phyloP scores from a whole-genome alignment of 1,140 invertebrate genomes.

The Nebria ingens region DNA sequence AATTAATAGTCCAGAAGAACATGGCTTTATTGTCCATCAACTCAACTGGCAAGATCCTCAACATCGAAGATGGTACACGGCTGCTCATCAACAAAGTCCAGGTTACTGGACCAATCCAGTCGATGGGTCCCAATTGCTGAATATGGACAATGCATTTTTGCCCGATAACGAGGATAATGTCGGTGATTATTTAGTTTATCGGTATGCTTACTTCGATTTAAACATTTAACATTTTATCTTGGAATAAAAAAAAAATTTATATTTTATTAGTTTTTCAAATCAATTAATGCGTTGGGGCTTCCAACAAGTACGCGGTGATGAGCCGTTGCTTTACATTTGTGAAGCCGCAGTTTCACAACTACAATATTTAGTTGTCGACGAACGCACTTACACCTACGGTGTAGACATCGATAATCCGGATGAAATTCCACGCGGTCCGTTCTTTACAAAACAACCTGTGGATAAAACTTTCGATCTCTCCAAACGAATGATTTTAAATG shows the following conservation, averaged over 20 bases:
- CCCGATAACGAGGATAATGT: slow-evolving; percentile 36
- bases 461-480: slow-evolving; percentile 74
- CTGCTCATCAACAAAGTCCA: slow-evolving; percentile 57
- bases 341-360: slow-evolving; percentile 62
- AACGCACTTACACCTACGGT: slow-evolving; percentile 77
- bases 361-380: slow-evolving; percentile 54
- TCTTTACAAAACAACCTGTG: slow-evolving; percentile 75
- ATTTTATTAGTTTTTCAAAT: slow-evolving; percentile 56
- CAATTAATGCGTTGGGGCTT: slow-evolving; percentile 72
- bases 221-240: slow-evolving; percentile 1
- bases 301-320: slow-evolving; percentile 63
- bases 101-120: slow-evolving; percentile 74
- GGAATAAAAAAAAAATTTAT: slow-evolving; percentile 22
- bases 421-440: slow-evolving; percentile 75
- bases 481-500: slow-evolving; percentile 55
- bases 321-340: slow-evolving; percentile 76
- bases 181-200: slow-evolving; percentile 48
- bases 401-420: slow-evolving; percentile 59
- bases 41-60: slow-evolving; percentile 73
- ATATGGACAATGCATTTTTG: slow-evolving; percentile 75
- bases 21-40: slow-evolving; percentile 71
- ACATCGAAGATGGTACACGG: slow-evolving; percentile 77
- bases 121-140: slow-evolving; percentile 63
- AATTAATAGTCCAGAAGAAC: slow-evolving; percentile 73
- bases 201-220: no score